Base-by-base conservation (phyloP, 1,140 invertebrate genomes). In the Zaprionus tsacasi region DNA sequence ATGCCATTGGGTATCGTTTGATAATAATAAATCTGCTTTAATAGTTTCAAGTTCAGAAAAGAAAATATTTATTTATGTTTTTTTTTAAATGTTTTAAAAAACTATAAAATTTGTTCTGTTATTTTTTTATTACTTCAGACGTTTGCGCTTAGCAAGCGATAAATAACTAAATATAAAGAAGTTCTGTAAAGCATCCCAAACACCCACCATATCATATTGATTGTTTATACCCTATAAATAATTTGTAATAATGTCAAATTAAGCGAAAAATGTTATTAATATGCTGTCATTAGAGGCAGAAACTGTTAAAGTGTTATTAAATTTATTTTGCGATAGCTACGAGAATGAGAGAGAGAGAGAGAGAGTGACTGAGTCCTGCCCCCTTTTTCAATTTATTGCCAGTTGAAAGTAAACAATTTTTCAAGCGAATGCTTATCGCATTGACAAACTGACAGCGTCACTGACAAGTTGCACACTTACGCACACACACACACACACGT, bases 381-480 rank as follows among this genome's bases (percentile, higher is more conserved):
- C 45, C 58, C 67, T 69, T 79, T 79, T 45, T 45, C 40, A 87
- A 86, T 79, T 86, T 74, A 73, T 79, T 70, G 45, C 68, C 63
- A 65, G 45, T 70, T 60, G 38, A 45, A 50, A 61, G 69, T 73
- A 55, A 82, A 79, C 76, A 68, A 77, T 77, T 74, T 78, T 81
- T 82, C 45, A 82, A 71, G 65, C 63, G 75, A 64, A 54, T 77
- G 79, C 69, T 87, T 87, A 87, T 86, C 79, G 75, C 56, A 65
- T 35, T 82, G 82, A 82, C 82, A 78, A 65, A 61, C 56, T 86
- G 82, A 70, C 82, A 79, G 35, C 57, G 43, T 45, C 43, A 60
- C 45, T 79, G 82, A 87, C 79, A 76, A 65, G 70, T 64, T 76
- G 36, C 70, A 70, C 58, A 74, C 60, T 64, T 38, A 30, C 45